phyloP scores from a whole-genome alignment of 1,140 invertebrate species.

The Charaxes varanes region DNA sequence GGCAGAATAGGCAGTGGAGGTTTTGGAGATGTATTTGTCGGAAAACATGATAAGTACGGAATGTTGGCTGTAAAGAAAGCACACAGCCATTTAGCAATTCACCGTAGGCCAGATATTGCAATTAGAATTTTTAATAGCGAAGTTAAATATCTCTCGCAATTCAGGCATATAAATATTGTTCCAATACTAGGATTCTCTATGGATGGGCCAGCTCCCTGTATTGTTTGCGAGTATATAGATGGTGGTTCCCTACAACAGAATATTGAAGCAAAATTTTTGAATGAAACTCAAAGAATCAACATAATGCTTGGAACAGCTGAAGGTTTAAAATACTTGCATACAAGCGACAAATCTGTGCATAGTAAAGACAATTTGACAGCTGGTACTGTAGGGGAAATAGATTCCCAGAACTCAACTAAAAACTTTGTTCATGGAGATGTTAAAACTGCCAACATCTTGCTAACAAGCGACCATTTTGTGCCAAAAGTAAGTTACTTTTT shows the following conservation, averaged over 20 bases:
- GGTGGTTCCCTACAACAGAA: constrained; percentile 81
- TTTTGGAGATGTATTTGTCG: constrained; percentile 82
- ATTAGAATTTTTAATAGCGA: constrained; percentile 80
- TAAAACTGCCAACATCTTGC: constrained; percentile 84
- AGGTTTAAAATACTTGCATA: constrained; percentile 80
- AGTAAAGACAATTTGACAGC: constrained; percentile 12
- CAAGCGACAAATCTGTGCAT: constrained; percentile 31
- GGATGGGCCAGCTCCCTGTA: constrained; percentile 77
- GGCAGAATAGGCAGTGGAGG: constrained; percentile 79
- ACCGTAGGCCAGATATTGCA: constrained; percentile 59
- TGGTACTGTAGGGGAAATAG: constrained; percentile 12
- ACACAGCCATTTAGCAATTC: constrained; percentile 60
- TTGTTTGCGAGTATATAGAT: constrained; percentile 81
- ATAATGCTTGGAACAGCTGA: constrained; percentile 78
- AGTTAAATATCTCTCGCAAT: constrained; percentile 75
- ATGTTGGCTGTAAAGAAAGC: constrained; percentile 78
- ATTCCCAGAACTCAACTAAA: constrained; percentile 27
- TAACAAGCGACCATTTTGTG: constrained; percentile 76
- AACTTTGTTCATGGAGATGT: constrained; percentile 83
- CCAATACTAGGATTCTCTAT: constrained; percentile 79
- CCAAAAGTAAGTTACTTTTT: constrained; percentile 75
- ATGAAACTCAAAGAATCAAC: constrained; percentile 72
- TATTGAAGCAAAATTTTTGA: constrained; percentile 64
- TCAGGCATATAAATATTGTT: constrained; percentile 80
- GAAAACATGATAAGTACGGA: constrained; percentile 56